Conservation (phyloP, 2,888 invertebrate genomes). For the Liodrosophila aerea region DNA sequence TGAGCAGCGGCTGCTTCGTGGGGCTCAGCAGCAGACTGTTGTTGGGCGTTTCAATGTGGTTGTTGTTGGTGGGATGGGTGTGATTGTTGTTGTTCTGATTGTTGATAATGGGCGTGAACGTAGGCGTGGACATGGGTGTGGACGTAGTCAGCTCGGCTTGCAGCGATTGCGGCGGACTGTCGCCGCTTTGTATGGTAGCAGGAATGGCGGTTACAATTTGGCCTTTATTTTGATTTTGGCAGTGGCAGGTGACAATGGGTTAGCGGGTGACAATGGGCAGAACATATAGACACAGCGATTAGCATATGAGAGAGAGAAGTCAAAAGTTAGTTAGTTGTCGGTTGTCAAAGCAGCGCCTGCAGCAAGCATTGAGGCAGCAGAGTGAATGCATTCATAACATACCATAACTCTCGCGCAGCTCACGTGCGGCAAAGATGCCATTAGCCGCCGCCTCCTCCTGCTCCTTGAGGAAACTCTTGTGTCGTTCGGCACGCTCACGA, state of each 20-base stretch:
- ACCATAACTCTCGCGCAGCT: constrained; percentile 80
- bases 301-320: constrained; percentile 60
- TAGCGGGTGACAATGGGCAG: constrained; percentile 57
- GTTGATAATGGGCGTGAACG: constrained; percentile 55
- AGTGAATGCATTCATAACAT: constrained; percentile 33
- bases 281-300: constrained; percentile 54
- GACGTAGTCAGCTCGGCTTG: constrained; percentile 54
- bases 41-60: constrained; percentile 59
- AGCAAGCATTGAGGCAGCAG: constrained; percentile 2
- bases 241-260: constrained; percentile 34
- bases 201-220: constrained; percentile 82
- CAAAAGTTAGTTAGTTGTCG: constrained; percentile 55
- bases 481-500: constrained; percentile 91
- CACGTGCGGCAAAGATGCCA: constrained; percentile 74
- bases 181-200: constrained; percentile 80
- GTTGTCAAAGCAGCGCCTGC: constrained; percentile 34
- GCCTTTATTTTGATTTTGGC: constrained; percentile 62
- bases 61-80: constrained; percentile 41
- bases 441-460: constrained; percentile 87
- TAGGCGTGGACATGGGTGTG: constrained; percentile 42
- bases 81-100: constrained; percentile 28
- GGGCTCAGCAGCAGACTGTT: constrained; percentile 75
- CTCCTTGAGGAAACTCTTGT: constrained; percentile 91
- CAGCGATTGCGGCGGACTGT: constrained; percentile 80
- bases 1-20: constrained; percentile 72